These are phyloP conservation scores for Phrixothrix hirtus DNA, from an alignment of 2,888 invertebrate species.

Conservation along the genomic window DNA sequence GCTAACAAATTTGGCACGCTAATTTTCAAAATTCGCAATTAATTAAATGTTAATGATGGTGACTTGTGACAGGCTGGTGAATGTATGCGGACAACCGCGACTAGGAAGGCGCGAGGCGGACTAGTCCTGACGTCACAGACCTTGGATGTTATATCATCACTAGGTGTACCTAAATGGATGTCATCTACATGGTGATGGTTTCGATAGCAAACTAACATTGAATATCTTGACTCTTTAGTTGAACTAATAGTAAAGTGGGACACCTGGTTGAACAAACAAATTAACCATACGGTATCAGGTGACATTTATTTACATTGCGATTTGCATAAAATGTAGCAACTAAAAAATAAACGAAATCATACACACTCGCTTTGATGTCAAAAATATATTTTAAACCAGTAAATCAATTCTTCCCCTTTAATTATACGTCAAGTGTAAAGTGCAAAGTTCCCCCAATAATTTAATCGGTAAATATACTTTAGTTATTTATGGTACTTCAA, in stretches of 20 bases:
- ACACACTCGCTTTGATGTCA: too few relatives aligned
- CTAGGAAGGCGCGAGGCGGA: slow-evolving; percentile 39
- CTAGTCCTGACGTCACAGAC: slow-evolving; percentile 39
- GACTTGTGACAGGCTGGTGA: slow-evolving; percentile 25
- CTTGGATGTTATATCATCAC: slow-evolving; percentile 40
- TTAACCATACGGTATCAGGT: slow-evolving; percentile 18
- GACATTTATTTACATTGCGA: slow-evolving; percentile 19
- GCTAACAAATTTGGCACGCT: too few relatives aligned
- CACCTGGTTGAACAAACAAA: slow-evolving; percentile 28
- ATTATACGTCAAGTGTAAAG: too few relatives aligned
- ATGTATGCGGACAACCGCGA: slow-evolving; percentile 30
- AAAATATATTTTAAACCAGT: too few relatives aligned
- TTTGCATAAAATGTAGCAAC: slow-evolving; percentile 25
- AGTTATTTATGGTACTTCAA: too few relatives aligned
- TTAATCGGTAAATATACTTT: too few relatives aligned
- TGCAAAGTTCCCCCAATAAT: too few relatives aligned
- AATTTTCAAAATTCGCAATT: slow-evolving; percentile 14
- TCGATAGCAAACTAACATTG: neutral
- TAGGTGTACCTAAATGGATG: slow-evolving; percentile 25
- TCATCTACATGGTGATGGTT: slow-evolving; percentile 23
- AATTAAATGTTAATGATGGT: slow-evolving; percentile 26
- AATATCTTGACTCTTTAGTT: slow-evolving; percentile 5
- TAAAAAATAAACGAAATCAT: too few relatives aligned
- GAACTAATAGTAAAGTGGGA: slow-evolving; percentile 28
- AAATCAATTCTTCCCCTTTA: too few relatives aligned